Evolutionary conservation across 2,888 invertebrate species (phyloP), one percentile per base, ranked within the genome.

Genomic region (Lepidochitona cinerea): DNA sequence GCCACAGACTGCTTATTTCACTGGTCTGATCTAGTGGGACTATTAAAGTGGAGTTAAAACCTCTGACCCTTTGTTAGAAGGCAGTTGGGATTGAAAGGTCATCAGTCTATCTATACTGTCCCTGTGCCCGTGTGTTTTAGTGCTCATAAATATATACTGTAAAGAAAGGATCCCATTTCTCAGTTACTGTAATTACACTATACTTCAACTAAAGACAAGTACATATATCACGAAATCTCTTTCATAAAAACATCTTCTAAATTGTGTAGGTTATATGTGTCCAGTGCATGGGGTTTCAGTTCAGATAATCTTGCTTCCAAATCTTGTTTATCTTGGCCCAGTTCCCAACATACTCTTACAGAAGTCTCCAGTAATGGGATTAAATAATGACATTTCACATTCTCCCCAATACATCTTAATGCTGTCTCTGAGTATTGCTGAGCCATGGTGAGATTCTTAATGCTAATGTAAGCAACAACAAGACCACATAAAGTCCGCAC

Each of bases 321-420:
- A 18, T 85, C 84, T 23, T 79, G 79, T 72, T 90, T 90, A 65
- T 89, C 89, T 69, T 85, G 86, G 0, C 89, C 90, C 18, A 89
- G 79, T 36, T 84, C 83, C 90, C 90, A 90, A 68, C 87, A 87
- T 26, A 90, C 79, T 49, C 89, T 79, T 12, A 89, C 84, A n/a
- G 85, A 79, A 12, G 85, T 75, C 65, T 88, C 79, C 53, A 90
- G 67, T 71, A 90, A 77, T 7, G 90, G 86, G 35, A 88, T 79
- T n/a, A 85, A 83, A 64, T 86, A 81, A 37, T 80, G 76, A 65
- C 83, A 84, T 12, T 80, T 81, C n/a, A 84, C 83, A 70, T 83
- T 74, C 6, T 77, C 71, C 4, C 77, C 76, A 23, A 85, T 77
- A 70, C 84, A 83, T 26, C 83, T 75, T n/a, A 89, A 72, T 0